Percentiles rank a stretch among this genome's conserved stretches.
Evolutionary conservation across 1,140 invertebrate species (phyloP).

Genomic region (Trichoplusia ni): DNA sequence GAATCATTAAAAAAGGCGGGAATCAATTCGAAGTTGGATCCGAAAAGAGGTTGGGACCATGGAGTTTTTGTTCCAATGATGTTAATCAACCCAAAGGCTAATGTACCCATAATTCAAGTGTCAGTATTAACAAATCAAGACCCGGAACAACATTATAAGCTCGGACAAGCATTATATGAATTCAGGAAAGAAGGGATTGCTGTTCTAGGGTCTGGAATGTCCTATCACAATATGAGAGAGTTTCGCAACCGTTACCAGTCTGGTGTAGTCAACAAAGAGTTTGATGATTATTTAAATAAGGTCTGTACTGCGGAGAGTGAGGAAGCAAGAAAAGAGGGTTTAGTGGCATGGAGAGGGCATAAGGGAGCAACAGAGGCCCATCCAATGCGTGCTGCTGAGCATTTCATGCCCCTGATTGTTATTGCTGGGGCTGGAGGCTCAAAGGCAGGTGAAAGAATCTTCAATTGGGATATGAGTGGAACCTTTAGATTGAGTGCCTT

Average conservation of each 20-base stretch:
- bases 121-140: constrained; percentile 67
- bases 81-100: constrained; percentile 66
- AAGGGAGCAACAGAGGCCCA: constrained; percentile 65
- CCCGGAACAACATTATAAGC: constrained; percentile 63
- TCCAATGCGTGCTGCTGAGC: constrained; percentile 65
- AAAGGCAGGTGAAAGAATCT: constrained; percentile 60
- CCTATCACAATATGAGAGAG: constrained; percentile 75
- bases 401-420: constrained; percentile 74
- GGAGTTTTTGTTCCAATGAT: constrained; percentile 77
- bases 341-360: constrained; percentile 60
- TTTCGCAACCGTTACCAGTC: constrained; percentile 49
- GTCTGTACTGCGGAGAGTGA: constrained; percentile 63
- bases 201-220: constrained; percentile 73
- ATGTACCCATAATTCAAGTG: constrained; percentile 71
- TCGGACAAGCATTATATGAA: constrained; percentile 61
- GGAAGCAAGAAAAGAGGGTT: constrained; percentile 46
- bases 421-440: constrained; percentile 69
- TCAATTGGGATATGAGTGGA: constrained; percentile 70
- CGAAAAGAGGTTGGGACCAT: constrained; percentile 73
- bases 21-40: constrained; percentile 63
- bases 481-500: constrained; percentile 68
- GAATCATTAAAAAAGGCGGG: constrained; percentile 55
- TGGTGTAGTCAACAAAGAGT: constrained; percentile 62
- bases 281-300: constrained; percentile 65
- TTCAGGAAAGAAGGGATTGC: constrained; percentile 73